Conservation (phyloP, 2,113 vertebrate species). For the Probosciger aterrimus region DNA sequence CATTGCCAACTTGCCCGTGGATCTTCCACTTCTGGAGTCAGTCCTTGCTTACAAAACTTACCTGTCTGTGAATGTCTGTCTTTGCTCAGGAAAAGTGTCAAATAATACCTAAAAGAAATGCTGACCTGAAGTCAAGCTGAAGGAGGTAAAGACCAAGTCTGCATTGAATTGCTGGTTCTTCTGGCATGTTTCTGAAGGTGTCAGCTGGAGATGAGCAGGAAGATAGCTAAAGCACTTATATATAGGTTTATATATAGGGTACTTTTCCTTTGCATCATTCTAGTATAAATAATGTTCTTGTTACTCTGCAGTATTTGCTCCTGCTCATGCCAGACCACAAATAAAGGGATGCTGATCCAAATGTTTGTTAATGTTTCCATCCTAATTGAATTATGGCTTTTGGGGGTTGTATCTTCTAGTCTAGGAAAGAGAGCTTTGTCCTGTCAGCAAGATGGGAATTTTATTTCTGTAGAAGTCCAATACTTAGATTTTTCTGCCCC, state of each 20-base stretch:
- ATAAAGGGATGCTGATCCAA: neutral
- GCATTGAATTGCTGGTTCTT: neutral
- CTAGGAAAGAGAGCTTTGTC: neutral
- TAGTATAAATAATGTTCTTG: neutral
- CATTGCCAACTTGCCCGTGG: neutral
- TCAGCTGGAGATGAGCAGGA: neutral
- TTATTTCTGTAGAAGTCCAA: neutral
- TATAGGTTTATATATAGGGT: neutral
- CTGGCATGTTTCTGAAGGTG: neutral
- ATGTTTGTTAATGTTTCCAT: neutral
- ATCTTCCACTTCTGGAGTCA: neutral
- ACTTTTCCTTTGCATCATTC: neutral
- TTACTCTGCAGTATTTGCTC: neutral
- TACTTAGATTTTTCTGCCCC: neutral
- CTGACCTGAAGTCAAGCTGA: neutral
- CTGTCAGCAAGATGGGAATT: neutral
- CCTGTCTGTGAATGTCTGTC: neutral
- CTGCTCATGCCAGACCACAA: neutral
- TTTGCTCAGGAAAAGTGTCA: neutral
- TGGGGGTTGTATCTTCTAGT: neutral
- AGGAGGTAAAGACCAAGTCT: neutral
- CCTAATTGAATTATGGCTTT: neutral
- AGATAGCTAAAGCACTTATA: neutral
- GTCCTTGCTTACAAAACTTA: neutral
- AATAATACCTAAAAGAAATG: neutral